Conservation (phyloP, 2,113 vertebrate species). For the Pagrus major region DNA sequence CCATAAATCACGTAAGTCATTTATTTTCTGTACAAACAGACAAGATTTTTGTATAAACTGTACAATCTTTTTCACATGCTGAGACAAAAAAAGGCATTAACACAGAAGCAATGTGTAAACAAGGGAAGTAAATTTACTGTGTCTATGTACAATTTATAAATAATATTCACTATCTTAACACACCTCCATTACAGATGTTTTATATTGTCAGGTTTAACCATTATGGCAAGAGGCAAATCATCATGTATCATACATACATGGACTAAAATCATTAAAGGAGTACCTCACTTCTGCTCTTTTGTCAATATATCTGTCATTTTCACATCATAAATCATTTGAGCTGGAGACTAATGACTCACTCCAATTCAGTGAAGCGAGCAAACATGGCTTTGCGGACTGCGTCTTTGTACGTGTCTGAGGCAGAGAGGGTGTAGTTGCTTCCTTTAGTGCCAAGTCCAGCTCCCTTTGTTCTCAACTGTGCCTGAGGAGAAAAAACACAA, state of each 20-base stretch:
- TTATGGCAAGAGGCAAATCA: conserved; percentile 18
- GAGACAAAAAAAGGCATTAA: conserved; percentile 47
- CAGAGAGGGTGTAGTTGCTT: conserved; percentile 92
- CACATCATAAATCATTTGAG: background rate
- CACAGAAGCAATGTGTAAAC: conserved; percentile 47
- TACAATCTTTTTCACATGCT: conserved; percentile 78
- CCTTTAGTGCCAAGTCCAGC: conserved; percentile 96
- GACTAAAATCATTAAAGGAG: background rate
- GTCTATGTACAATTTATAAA: conserved; percentile 81
- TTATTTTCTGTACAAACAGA: conserved; percentile 86
- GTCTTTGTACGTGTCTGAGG: conserved; percentile 97
- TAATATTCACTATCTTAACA: conserved; percentile 54
- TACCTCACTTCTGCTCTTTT: background rate
- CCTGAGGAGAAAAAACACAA: conserved; percentile 81
- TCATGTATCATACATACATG: conserved; percentile 30
- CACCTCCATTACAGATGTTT: conserved; percentile 12
- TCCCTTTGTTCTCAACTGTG: conserved; percentile 94
- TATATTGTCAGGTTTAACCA: background rate
- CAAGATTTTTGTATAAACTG: conserved; percentile 82
- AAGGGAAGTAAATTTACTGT: conserved; percentile 54
- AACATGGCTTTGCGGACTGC: conserved; percentile 99
- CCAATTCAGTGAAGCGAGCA: conserved; percentile 97
- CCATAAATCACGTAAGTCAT: conserved; percentile 47
- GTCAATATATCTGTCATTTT: background rate
- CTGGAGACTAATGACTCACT: conserved; percentile 76